These are phyloP conservation scores for Hydrochoerus hydrochaeris DNA, from an alignment of 2,113 vertebrate genomes.

Conservation along the genomic window DNA sequence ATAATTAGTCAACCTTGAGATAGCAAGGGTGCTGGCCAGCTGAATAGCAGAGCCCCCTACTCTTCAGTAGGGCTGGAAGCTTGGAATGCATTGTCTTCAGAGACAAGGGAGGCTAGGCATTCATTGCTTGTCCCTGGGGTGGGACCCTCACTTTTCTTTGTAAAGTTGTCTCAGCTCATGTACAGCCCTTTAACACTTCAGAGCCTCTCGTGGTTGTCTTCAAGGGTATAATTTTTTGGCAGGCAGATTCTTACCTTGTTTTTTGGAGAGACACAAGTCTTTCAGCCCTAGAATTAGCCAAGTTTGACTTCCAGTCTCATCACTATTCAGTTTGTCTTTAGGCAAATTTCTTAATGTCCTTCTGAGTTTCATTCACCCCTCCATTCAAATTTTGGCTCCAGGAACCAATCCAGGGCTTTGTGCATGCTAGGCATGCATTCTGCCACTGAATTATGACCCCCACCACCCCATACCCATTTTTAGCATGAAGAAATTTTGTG, in stretches of 20 bases:
- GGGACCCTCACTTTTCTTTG: slow-evolving; percentile 64
- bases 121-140: slow-evolving; percentile 37
- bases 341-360: slow-evolving; percentile 9
- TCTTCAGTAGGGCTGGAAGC: slow-evolving; percentile 60
- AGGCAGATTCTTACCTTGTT: slow-evolving; percentile 37
- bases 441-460: neutral
- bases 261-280: neutral
- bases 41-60: slow-evolving; percentile 66
- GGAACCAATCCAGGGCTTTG: neutral
- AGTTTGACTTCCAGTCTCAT: slow-evolving; percentile 15
- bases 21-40: slow-evolving; percentile 75
- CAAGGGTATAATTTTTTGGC: slow-evolving; percentile 44
- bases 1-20: slow-evolving; percentile 79
- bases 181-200: slow-evolving; percentile 69
- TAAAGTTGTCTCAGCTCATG: slow-evolving; percentile 67
- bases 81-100: slow-evolving; percentile 77
- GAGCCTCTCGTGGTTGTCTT: slow-evolving; percentile 50
- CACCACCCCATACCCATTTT: neutral
- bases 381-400: too few species aligned
- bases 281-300: slow-evolving; percentile 25
- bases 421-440: neutral
- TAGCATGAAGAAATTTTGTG: neutral
- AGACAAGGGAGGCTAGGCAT: slow-evolving; percentile 48
- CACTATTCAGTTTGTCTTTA: neutral
- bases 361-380: neutral